These are phyloP conservation scores for Melanerpes aurifrons DNA, from an alignment of 2,113 vertebrate species.

Conservation along the genomic window DNA sequence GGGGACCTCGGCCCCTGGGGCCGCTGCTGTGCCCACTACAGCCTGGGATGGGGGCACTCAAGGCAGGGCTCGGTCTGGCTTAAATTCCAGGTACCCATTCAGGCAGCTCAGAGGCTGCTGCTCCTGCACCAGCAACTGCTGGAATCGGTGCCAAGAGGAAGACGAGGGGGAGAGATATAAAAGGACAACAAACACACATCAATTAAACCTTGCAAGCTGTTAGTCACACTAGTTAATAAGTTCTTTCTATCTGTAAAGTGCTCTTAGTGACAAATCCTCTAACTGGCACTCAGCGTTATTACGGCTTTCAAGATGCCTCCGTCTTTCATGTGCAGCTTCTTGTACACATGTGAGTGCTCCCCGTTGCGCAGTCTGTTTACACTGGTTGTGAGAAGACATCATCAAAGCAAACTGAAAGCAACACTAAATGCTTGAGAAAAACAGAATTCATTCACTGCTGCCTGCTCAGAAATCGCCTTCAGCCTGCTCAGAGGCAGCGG, in stretches of 20 bases:
- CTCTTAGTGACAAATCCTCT: constrained; percentile 66
- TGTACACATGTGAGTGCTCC: constrained; percentile 66
- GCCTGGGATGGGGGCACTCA: rapidly evolving
- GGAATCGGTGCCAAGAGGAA: constrained; percentile 44
- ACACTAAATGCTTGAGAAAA: constrained; percentile 61
- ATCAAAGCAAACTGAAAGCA: constrained; percentile 67
- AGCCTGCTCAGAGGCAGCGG: background rate
- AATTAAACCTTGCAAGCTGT: constrained; percentile 70
- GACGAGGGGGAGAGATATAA: constrained; percentile 52
- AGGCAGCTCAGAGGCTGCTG: constrained; percentile 6
- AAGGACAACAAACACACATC: constrained; percentile 66
- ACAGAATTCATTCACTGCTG: constrained; percentile 37
- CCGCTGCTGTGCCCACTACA: background rate
- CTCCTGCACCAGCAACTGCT: constrained; percentile 20
- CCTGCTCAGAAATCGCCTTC: constrained; percentile 29
- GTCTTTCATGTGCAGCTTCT: constrained; percentile 69
- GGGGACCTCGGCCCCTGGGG: background rate
- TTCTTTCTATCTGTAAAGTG: constrained; percentile 67
- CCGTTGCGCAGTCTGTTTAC: constrained; percentile 56
- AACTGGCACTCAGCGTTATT: constrained; percentile 61
- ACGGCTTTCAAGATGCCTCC: constrained; percentile 68
- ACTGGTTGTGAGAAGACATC: constrained; percentile 56
- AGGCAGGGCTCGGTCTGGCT: background rate
- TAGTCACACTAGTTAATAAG: constrained; percentile 68
- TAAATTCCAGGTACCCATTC: constrained; percentile 8